Base-by-base conservation (phyloP, 2,797 vertebrate species). In the Eidolon dupreanum region DNA sequence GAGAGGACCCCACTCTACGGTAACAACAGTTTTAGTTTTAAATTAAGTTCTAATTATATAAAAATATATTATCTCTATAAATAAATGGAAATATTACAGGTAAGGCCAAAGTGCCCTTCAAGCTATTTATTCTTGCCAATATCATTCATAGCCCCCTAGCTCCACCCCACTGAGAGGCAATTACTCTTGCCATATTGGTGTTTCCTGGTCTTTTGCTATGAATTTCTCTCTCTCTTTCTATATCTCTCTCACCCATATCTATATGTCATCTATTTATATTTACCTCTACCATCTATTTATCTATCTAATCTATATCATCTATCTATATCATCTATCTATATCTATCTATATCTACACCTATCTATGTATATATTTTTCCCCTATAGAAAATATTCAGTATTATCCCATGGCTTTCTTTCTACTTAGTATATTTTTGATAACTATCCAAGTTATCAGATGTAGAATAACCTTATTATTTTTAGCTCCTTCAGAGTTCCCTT, bases 21-120 rank as follows among this genome's bases (percentile, higher is more conserved):
- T 49, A 49, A 49, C 49, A 49, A 71, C 2, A 22, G 28, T 59
- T 89, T 84, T 43, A 41, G 15, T 55, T 57, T 84, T 53, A 78
- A 66, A 59, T 65, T 79, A 85, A 87, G 82, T 63, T 92, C 79
- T 82, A 71, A 38, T 96, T 79, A 31, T 19, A 71, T 28, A 89
- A 63, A 86, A 92, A 31, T 36, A 43, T n/a, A 26, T 61, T 94
- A 10, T 77, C 26, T 1, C 26, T 87, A 22, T 88, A 59, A 90
- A 88, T 61, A 43, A 89, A 86, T 38, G 43, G 38, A 90, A 71
- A 22, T 85, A 55, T 43, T 57, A 51, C 0, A 77, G 46, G n/a
- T n/a, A 65, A 65, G 31, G 43, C 33, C 71, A 86, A 90, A 55
- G 70, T 68, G n/a, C 2, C 41, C 46, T 75, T 78, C 6, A 74